Evolutionary conservation across 2,113 vertebrate species (phyloP), one percentile per base, ranked within the genome.

Genomic region (Bettongia penicillata): DNA sequence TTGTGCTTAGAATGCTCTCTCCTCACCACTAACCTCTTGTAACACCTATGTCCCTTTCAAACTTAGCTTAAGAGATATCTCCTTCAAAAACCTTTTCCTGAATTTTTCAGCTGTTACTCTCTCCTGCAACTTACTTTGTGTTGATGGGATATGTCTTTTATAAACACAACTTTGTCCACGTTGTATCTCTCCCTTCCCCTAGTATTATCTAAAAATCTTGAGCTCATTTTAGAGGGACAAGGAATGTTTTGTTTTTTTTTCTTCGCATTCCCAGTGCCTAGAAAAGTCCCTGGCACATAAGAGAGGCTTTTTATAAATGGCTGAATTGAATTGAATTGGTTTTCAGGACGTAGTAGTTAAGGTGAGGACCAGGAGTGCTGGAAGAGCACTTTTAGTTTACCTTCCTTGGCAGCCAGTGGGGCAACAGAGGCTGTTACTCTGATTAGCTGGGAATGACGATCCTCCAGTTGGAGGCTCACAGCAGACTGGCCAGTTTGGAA

Each of bases 391-490:
- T 90, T 57, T 25, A 37, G 19, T 5, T 49, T 25, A 25, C 48
- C 28, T 57, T 47, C 48, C 51, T 2, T 1, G 2, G 19, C n/a
- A 43, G 14, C 11, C 4, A 2, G 23, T 1, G 28, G 91, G 9
- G 22, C 22, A 47, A 4, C 22, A 14, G n/a, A 26, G 37, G 26
- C 47, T 3, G 31, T 8, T 11, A 3, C 16, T 28, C 2, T 26
- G 0, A 12, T 43, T 0, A 3, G 43, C 11, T 0, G 25, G 25
- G 9, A 49, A 91, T 3, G 8, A 3, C 8, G 14, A 49, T 37
- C 26, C 25, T 53, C 68, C 8, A 77, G 26, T 90, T 28, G 8
- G 14, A 77, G 4, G 31, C 3, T 94, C 26, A 53, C 43, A 6
- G 90, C 22, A 3, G 92, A 43, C 77, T 0, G 11, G 92, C 77